Evolutionary conservation across 2,888 invertebrate species (phyloP).

Genomic region (Leptopterna dolabrata): DNA sequence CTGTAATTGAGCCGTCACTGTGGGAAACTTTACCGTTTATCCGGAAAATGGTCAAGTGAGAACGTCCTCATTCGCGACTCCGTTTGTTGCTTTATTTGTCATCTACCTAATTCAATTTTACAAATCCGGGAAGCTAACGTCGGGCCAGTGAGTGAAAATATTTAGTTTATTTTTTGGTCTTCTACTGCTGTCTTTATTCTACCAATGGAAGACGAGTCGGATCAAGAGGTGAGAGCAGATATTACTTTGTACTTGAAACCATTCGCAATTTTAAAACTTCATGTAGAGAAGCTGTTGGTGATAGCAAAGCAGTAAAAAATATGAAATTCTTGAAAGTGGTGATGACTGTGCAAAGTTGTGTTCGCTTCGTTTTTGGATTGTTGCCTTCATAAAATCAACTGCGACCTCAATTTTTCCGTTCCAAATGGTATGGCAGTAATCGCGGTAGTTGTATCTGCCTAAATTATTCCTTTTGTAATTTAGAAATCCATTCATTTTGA

Average conservation of each 20-base stretch:
- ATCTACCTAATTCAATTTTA: conserved; percentile 41
- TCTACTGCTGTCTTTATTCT: neutral
- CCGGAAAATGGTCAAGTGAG: conserved; percentile 4
- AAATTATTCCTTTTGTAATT: too few relatives aligned
- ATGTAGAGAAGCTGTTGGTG: too few relatives aligned
- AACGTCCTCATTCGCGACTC: neutral
- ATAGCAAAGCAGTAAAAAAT: too few relatives aligned
- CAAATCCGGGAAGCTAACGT: neutral
- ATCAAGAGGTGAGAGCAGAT: conserved; percentile 31
- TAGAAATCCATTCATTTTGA: too few relatives aligned
- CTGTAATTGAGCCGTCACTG: neutral
- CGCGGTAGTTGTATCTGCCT: too few relatives aligned
- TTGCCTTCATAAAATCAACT: too few relatives aligned
- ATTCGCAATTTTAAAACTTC: neutral
- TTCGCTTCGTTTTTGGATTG: too few relatives aligned
- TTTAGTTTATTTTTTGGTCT: neutral
- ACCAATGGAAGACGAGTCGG: conserved; percentile 40
- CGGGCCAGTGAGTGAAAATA: neutral
- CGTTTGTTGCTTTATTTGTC: neutral
- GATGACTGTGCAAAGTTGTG: too few relatives aligned
- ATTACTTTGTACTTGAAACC: neutral
- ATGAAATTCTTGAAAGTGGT: too few relatives aligned
- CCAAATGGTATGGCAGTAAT: too few relatives aligned
- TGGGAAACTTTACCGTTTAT: neutral
- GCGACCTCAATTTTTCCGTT: too few relatives aligned